phyloP scores from a whole-genome alignment of 2,797 vertebrate genomes.

The Delichon dasypus region DNA sequence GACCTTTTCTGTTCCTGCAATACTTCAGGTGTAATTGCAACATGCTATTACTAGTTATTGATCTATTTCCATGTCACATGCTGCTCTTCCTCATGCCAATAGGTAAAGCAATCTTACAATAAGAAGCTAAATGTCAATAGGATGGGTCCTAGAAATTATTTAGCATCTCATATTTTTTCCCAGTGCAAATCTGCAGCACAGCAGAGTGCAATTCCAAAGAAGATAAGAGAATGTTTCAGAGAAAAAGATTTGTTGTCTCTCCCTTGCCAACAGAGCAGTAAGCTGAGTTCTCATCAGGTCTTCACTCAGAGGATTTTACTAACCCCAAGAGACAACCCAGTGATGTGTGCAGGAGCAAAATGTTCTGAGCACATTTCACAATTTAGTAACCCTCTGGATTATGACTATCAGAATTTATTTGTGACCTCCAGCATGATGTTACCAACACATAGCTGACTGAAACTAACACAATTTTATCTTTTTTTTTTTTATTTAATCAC shows the following conservation, averaged over 20 bases:
- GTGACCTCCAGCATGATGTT: neutral
- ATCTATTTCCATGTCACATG: neutral
- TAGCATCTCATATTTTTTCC: neutral
- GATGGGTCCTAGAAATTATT: neutral
- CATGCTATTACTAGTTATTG: neutral
- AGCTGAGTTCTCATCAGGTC: neutral
- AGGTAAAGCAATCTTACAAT: neutral
- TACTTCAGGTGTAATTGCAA: neutral
- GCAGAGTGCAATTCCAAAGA: neutral
- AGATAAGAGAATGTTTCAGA: neutral
- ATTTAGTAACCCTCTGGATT: slow-evolving; percentile 29
- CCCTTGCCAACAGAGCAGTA: neutral
- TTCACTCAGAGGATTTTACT: neutral
- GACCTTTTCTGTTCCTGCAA: neutral
- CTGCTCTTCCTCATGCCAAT: neutral
- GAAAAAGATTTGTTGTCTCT: neutral
- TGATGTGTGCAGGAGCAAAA: neutral
- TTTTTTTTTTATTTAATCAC: neutral
- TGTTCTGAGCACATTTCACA: slow-evolving; percentile 12
- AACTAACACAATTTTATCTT: neutral
- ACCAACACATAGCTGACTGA: neutral
- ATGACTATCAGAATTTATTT: neutral
- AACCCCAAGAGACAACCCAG: neutral
- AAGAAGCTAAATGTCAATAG: neutral
- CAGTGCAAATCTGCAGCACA: neutral